Percentiles rank a stretch among this genome's conserved stretches.
Evolutionary conservation across 2,113 vertebrate species (phyloP).

Genomic region (Nymphicus hollandicus): DNA sequence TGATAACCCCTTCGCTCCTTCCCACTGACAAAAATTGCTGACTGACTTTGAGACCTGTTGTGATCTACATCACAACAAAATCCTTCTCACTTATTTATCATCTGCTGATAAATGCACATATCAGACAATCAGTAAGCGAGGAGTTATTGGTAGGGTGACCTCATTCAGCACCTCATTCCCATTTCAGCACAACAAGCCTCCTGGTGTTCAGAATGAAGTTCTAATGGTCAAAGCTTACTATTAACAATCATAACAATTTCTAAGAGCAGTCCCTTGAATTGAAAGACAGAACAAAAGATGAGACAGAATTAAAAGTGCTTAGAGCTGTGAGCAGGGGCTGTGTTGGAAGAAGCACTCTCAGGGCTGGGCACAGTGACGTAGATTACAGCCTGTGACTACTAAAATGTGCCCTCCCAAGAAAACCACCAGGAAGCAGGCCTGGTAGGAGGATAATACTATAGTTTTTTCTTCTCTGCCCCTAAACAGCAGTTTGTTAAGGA

Average conservation of each 20-base stretch:
- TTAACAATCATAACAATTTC: neutral
- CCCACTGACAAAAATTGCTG: neutral
- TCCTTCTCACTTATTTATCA: neutral
- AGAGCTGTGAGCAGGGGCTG: neutral
- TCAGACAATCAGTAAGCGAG: neutral
- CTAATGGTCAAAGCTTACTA: neutral
- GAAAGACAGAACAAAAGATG: neutral
- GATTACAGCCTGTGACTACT: neutral
- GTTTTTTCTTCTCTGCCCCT: neutral
- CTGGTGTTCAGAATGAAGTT: neutral
- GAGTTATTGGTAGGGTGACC: neutral
- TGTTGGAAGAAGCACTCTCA: neutral
- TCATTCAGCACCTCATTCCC: neutral
- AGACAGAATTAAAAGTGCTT: neutral
- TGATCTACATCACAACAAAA: neutral
- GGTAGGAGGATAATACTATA: neutral
- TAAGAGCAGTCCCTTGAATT: neutral
- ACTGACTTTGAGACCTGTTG: neutral
- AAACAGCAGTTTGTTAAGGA: neutral
- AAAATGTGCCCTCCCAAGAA: neutral
- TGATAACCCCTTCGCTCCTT: neutral
- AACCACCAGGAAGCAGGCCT: neutral
- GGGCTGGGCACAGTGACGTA: neutral
- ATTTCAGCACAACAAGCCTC: neutral
- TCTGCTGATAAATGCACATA: neutral